Evolutionary conservation across 2,113 vertebrate species (phyloP), one percentile per base, ranked within the genome.

Genomic region (Carlito syrichta): DNA sequence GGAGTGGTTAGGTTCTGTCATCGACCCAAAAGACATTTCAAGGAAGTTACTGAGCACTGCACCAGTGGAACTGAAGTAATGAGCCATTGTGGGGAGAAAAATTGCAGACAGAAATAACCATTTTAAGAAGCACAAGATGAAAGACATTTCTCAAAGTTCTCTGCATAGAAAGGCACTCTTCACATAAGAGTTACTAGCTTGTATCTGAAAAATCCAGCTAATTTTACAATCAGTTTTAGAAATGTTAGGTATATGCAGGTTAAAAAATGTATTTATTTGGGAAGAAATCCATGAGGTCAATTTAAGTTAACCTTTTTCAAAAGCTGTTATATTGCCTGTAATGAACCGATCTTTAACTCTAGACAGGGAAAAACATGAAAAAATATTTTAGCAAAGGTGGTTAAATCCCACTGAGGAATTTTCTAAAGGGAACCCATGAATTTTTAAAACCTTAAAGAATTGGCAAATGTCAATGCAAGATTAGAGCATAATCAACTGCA

Each of bases 261-360:
- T 90, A 92, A 86, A n/a, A 95, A 94, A 84, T 87, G 54, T 50
- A 69, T 95, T 94, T 93, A 19, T 88, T 84, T 88, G 82, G 77
- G 23, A 82, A 74, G 43, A 96, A 95, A 82, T 79, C 71, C 52
- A 43, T 63, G 56, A 91, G 85, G 89, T 97, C 95, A 84, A n/a
- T 96, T 92, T 74, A 87, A 63, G 43, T 45, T 86, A 90, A 62
- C 71, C 88, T 95, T 90, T 95, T 52, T 74, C 93, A 90, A 87
- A 85, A n/a, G 2, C 48, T 74, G 12, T 6, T 25, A 48, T 43
- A 66, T 92, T 95, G 63, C 32, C 89, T 52, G 0, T 54, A 92
- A 96, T 68, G 38, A 30, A 88, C 71, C 89, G 32, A 69, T 94
- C 23, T 95, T 76, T 76, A 87, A 76, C 63, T 71, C 22, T 11